These are phyloP conservation scores for Globodera ellingtonae DNA, from an alignment of 1,140 invertebrate species.

Conservation along the genomic window DNA sequence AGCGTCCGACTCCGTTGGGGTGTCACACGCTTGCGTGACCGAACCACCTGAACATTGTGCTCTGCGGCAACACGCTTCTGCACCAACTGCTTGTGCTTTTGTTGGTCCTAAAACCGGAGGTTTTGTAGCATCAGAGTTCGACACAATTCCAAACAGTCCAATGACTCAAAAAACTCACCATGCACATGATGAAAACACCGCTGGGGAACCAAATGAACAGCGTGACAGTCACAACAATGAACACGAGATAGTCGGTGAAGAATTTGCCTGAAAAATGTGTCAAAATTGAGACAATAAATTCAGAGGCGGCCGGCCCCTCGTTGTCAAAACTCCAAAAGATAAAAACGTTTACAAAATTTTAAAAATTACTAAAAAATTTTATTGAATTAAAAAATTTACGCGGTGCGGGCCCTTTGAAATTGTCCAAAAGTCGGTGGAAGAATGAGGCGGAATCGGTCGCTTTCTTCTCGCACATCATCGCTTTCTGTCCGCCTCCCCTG, in stretches of 20 bases:
- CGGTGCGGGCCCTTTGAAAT: conserved; percentile 32
- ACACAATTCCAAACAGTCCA: background rate
- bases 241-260: conserved; percentile 47
- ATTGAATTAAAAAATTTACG: conserved; percentile 31
- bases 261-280: conserved; percentile 32
- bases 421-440: conserved; percentile 46
- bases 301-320: too few species aligned
- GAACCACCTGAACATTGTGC: conserved; percentile 17
- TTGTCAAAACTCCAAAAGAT: background rate
- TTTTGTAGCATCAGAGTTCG: background rate
- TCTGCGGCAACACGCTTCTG: background rate
- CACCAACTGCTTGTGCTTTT: conserved; percentile 20
- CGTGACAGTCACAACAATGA: conserved; percentile 38
- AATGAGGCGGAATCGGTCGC: conserved; percentile 37
- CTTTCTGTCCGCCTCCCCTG: conserved; percentile 7
- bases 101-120: conserved; percentile 5
- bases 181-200: conserved; percentile 43
- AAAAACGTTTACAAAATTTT: too few species aligned
- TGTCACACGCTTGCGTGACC: background rate
- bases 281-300: conserved; percentile 6
- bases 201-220: conserved; percentile 47
- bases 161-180: conserved; percentile 7
- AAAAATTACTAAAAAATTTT: too few species aligned
- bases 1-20: conserved; percentile 7
- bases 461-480: conserved; percentile 47